Evolutionary conservation across 2,888 invertebrate species (phyloP).

Genomic region (Dione juno): DNA sequence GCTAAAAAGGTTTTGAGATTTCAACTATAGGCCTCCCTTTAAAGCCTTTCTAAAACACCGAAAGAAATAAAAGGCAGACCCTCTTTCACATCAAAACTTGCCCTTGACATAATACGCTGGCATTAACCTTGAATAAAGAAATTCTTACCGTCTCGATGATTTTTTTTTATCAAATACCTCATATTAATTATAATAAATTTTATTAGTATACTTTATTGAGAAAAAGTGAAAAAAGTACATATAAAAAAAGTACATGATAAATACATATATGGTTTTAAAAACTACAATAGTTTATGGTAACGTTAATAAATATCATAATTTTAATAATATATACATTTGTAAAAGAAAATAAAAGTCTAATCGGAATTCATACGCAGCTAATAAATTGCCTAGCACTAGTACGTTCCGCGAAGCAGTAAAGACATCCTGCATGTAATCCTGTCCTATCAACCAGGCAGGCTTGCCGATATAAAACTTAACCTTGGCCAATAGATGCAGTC

Average conservation of each 20-base stretch:
- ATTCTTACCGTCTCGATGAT: conserved; percentile 32
- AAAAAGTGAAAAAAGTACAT: no score
- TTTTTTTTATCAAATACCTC: background rate
- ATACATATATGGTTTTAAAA: no score
- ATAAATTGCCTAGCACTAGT: conserved; percentile 33
- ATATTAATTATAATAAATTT: background rate
- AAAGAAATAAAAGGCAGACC: conserved; percentile 32
- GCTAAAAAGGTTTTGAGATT: conserved; percentile 35
- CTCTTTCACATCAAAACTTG: conserved; percentile 39
- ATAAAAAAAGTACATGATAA: no score
- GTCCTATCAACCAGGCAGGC: conserved; percentile 40
- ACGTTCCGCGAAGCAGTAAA: conserved; percentile 47
- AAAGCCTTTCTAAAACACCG: conserved; percentile 36
- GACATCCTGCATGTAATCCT: conserved; percentile 59
- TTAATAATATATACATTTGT: background rate
- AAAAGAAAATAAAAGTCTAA: conserved; percentile 24
- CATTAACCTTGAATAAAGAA: conserved; percentile 43
- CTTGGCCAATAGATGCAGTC: conserved; percentile 27
- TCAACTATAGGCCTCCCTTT: conserved; percentile 32
- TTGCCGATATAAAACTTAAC: conserved; percentile 31
- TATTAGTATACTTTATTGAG: background rate
- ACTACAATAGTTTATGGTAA: no score
- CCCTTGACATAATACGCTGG: conserved; percentile 43
- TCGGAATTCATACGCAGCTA: conserved; percentile 21
- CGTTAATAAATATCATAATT: background rate